A percentile compares a stretch with the other conserved stretches of the same genome.
These are phyloP conservation scores for Pilophorus perplexus DNA, from an alignment of 2,888 invertebrate species.

Conservation along the genomic window DNA sequence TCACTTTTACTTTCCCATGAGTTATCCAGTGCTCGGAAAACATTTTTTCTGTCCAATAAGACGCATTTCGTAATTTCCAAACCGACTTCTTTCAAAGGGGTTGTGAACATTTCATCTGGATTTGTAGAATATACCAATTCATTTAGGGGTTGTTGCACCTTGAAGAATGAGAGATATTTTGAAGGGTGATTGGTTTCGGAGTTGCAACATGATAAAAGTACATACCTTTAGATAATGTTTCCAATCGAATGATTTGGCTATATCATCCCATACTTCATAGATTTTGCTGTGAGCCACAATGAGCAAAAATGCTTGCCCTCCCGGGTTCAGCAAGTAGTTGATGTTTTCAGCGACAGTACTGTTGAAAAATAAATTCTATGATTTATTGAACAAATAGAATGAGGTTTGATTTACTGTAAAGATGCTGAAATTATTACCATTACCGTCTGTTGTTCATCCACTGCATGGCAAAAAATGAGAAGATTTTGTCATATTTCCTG, in stretches of 20 bases:
- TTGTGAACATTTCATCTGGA: neutral
- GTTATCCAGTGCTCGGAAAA: neutral
- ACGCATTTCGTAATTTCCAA: neutral
- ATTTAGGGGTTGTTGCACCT: constrained; percentile 3
- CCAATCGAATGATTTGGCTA: constrained; percentile 23
- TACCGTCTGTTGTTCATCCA: constrained; percentile 40
- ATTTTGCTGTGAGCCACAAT: constrained; percentile 36
- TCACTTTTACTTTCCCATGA: constrained; percentile 16
- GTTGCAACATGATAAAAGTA: no score
- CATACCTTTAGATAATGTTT: constrained; percentile 6
- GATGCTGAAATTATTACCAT: constrained; percentile 19
- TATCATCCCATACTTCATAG: constrained; percentile 39
- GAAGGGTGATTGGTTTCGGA: no score
- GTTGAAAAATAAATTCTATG: no score
- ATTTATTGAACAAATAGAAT: no score
- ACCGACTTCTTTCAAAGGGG: constrained; percentile 4
- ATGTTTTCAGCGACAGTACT: constrained; percentile 25
- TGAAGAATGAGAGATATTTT: no score
- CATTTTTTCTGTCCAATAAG: constrained; percentile 4
- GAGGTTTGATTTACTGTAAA: no score
- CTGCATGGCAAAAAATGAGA: constrained; percentile 42
- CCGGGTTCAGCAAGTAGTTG: constrained; percentile 18
- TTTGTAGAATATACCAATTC: constrained; percentile 4
- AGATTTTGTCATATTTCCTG: constrained; percentile 36
- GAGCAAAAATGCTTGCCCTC: constrained; percentile 36